These are phyloP conservation scores for Argyrosomus regius DNA, from an alignment of 2,797 vertebrate genomes.

Conservation along the genomic window DNA sequence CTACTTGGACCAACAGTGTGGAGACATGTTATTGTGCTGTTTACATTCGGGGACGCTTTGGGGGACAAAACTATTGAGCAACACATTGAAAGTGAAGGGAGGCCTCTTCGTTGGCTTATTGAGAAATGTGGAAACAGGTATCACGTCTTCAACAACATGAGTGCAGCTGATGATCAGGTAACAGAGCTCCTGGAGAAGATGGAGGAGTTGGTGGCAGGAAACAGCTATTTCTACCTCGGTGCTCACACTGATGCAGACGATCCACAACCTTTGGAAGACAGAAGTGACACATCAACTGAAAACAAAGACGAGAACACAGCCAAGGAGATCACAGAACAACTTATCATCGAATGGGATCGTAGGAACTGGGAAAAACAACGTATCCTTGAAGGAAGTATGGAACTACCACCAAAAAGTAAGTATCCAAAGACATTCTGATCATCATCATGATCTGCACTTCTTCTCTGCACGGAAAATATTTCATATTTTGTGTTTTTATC, in stretches of 20 bases:
- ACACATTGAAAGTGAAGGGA: conserved; percentile 38
- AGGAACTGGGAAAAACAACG: conserved; percentile 11
- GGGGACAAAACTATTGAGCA: conserved; percentile 31
- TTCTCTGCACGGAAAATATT: too few relatives aligned
- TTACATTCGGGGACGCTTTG: conserved; percentile 3
- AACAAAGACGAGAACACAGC: conserved; percentile 1
- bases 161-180: not conserved
- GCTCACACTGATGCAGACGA: not conserved
- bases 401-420: not conserved
- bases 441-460: too few relatives aligned
- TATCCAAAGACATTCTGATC: not conserved
- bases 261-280: not conserved
- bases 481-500: too few relatives aligned
- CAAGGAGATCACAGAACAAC: conserved; percentile 17
- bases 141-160: conserved; percentile 5
- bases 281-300: not conserved
- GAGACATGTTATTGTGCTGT: conserved; percentile 37
- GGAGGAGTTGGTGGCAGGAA: conserved; percentile 46
- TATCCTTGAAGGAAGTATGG: not conserved
- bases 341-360: conserved; percentile 18
- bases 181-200: conserved; percentile 40
- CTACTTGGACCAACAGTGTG: conserved; percentile 31
- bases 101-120: conserved; percentile 26
- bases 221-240: conserved; percentile 14
- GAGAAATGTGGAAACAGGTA: conserved; percentile 48